Evolutionary conservation across 2,797 vertebrate species (phyloP).

Genomic region (Pangasius sanitwongsei): DNA sequence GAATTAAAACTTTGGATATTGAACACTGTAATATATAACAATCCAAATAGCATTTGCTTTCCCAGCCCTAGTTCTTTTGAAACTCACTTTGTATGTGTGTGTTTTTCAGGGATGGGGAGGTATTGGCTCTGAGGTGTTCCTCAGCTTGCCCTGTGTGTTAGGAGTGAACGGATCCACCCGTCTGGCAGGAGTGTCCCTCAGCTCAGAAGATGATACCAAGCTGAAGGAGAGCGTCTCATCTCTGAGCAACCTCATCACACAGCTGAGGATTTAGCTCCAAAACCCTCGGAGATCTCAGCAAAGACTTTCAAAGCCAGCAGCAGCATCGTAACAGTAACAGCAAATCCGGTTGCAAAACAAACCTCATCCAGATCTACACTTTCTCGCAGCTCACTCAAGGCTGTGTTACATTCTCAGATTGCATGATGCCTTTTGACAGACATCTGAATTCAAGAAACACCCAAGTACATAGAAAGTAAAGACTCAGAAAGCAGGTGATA

Average conservation of each 20-base stretch:
- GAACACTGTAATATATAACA: background rate
- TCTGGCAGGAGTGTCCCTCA: slow-evolving; percentile 73
- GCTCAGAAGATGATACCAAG: slow-evolving; percentile 76
- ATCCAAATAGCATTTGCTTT: background rate
- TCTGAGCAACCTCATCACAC: slow-evolving; percentile 81
- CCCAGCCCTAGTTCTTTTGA: background rate
- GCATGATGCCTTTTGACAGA: slow-evolving; percentile 18
- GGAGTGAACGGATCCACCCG: slow-evolving; percentile 82
- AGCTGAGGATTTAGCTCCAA: slow-evolving; percentile 75
- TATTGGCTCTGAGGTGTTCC: slow-evolving; percentile 84
- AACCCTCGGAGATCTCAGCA: background rate
- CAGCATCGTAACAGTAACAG: background rate
- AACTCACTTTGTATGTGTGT: background rate
- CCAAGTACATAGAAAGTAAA: background rate
- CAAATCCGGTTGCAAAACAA: background rate
- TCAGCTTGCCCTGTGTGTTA: slow-evolving; percentile 90
- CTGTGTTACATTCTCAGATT: background rate
- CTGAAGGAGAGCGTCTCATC: slow-evolving; percentile 80
- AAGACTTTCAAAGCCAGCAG: background rate
- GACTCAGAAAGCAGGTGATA: background rate
- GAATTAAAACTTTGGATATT: background rate
- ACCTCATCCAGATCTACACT: background rate
- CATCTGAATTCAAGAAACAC: background rate
- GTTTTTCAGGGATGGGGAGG: slow-evolving; percentile 76
- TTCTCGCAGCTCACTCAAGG: too few relatives aligned